Base-by-base conservation (phyloP, 2,797 vertebrate species). In the Graptemys geographica region DNA sequence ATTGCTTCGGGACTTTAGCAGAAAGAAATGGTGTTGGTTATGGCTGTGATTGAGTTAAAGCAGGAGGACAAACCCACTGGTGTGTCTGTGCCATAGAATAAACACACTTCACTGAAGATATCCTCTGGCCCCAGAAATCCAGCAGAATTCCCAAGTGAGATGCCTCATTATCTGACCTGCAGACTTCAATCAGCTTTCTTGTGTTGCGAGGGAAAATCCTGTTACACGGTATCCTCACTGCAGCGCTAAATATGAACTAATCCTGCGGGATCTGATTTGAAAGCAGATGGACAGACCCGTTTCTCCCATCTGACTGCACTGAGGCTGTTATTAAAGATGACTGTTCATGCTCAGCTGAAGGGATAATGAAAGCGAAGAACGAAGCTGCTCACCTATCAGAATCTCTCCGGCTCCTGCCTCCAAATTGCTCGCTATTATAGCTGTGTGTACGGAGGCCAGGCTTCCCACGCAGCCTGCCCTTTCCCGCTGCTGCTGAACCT, bases 281-380 rank as follows among this genome's bases (percentile, higher is more conserved):
- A 87, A 87, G 79, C 97, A 96, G 96, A 97, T 96, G 96, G 93
- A 96, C 47, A 23, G 55, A 78, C 56, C 94, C 31, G 44, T 37
- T 53, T 52, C 79, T 52, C 51, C 19, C 19, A 21, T 31, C 79
- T 8, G 6, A 31, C 62, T 65, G 62, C 62, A 65, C 33, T 8
- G 33, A 53, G 55, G 69, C 55, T 51, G 13, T 1, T n/a, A 18
- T 89, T 47, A 44, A 74, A 84, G 18, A 13, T 0, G 1, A 69
- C 90, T 94, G 95, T 92, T 96, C 82, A 84, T 85, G 92, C 84
- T 90, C 93, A 87, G 91, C 88, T 3, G 0, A 65, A 33, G 62
- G 62, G 62, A 16, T n/a, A 65, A 65, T 65, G 62, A n/a, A 65
- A 65, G 33, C 18, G 13, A 65, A 62, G 59, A 62, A n/a, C 18